A percentile compares a stretch with the other conserved stretches of the same genome.
Evolutionary conservation across 2,113 vertebrate species (phyloP).

Genomic region (Zeus faber): DNA sequence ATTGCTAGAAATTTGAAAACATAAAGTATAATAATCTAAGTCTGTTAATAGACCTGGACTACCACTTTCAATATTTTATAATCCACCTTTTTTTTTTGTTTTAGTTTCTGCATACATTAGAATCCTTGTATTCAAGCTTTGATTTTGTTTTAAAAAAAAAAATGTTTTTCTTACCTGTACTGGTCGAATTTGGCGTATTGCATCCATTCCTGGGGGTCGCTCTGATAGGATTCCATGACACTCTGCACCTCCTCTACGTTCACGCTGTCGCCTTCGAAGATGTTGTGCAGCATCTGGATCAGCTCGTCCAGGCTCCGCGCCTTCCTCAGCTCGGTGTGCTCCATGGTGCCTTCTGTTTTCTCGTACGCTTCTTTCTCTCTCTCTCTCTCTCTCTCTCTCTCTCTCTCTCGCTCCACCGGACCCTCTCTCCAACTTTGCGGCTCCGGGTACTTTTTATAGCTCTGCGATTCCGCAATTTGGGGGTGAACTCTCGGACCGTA

Average conservation of each 20-base stretch:
- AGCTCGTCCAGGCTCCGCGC: constrained; percentile 81
- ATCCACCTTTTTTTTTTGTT: not conserved
- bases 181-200: constrained; percentile 86
- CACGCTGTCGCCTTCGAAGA: constrained; percentile 81
- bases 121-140: too few relatives aligned
- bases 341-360: constrained; percentile 66
- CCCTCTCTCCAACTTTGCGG: constrained; percentile 16
- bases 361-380: too few relatives aligned
- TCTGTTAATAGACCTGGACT: too few relatives aligned
- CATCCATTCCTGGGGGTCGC: constrained; percentile 85
- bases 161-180: constrained; percentile 80
- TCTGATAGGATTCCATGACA: constrained; percentile 89
- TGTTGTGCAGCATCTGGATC: constrained; percentile 77
- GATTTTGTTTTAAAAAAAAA: too few relatives aligned
- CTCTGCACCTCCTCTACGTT: constrained; percentile 87
- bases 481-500: constrained; percentile 57
- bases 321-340: constrained; percentile 79
- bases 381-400: too few relatives aligned
- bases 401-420: too few relatives aligned
- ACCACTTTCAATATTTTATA: too few relatives aligned
- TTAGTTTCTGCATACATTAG: too few relatives aligned
- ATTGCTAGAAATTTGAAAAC: too few relatives aligned
- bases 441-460: constrained; percentile 59
- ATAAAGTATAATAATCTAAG: too few relatives aligned
- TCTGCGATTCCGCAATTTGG: constrained; percentile 28